These are phyloP conservation scores for Bryconaethiops microstoma DNA, from an alignment of 2,797 vertebrate genomes.

Conservation along the genomic window DNA sequence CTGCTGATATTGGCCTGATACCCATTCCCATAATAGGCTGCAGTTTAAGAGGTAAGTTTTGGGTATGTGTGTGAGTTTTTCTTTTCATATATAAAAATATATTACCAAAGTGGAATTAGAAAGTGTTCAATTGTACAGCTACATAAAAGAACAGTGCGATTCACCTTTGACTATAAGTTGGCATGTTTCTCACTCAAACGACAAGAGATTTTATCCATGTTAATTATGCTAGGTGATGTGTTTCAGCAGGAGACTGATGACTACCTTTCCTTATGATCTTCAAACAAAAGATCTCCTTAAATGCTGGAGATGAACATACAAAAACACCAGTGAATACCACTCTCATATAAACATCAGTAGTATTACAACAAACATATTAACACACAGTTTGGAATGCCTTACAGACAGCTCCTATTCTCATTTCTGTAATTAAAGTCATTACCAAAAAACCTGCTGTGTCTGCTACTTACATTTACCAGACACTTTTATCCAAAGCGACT, in stretches of 20 bases:
- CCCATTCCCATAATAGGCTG: too few relatives aligned
- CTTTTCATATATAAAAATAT: too few relatives aligned
- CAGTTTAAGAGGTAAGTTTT: too few relatives aligned
- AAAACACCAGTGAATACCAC: slow-evolving; percentile 3
- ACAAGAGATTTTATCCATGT: not conserved
- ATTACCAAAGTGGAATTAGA: not conserved
- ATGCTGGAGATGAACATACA: not conserved
- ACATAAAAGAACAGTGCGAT: not conserved
- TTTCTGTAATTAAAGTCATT: slow-evolving; percentile 49
- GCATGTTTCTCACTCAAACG: slow-evolving; percentile 14
- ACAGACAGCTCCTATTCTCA: slow-evolving; percentile 43
- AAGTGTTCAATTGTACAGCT: not conserved
- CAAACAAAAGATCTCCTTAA: not conserved
- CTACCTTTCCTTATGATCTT: not conserved
- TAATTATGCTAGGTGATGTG: slow-evolving; percentile 26
- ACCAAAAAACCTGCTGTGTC: slow-evolving; percentile 27
- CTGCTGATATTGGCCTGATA: too few relatives aligned
- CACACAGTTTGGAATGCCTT: slow-evolving; percentile 41
- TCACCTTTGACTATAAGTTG: not conserved
- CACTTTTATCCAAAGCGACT: too few relatives aligned
- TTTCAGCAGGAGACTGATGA: not conserved
- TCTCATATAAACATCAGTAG: not conserved
- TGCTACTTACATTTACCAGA: too few relatives aligned
- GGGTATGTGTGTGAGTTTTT: too few relatives aligned
- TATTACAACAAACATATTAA: slow-evolving; percentile 16